Evolutionary conservation across 2,113 vertebrate genomes (phyloP), one percentile per base, ranked within the genome.

Genomic region (Poeciliopsis retropinna): DNA sequence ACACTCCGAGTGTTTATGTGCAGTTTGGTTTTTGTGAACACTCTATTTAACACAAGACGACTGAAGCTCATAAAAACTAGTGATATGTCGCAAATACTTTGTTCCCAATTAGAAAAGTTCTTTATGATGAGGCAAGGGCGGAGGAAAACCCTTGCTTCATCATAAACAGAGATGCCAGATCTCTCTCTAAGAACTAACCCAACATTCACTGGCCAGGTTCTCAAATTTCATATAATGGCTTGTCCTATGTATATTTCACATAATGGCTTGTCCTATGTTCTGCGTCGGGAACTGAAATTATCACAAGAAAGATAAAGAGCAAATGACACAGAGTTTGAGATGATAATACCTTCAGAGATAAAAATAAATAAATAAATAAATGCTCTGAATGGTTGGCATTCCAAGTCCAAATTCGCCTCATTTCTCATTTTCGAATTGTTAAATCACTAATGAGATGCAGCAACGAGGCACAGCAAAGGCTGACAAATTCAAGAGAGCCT

Each of bases 241-340:
- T 80, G 83, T 70, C 81, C 85, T 63, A 60, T 39, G 62, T 70
- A n/a, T n/a, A 64, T 86, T 86, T 81, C 87, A 60, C 10, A n/a
- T 83, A 83, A 89, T 73, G 70, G 85, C 76, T 80, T 80, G 83
- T 70, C 81, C 85, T 63, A 60, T 39, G 62, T 70, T 37, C 64
- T 31, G 70, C 0, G 73, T 83, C 84, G 90, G 89, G 81, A 86
- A 87, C 76, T 75, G 66, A 73, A 83, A 89, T 90, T 84, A 87
- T 80, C 79, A 66, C 74, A 60, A 76, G 70, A 85, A 84, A 83
- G 81, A 85, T 82, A 84, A 85, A 76, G 70, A 57, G 73, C 72
- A n/a, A 62, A 66, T 0, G 25, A 27, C 44, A 69, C 19, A 44
- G 73, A 75, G 22, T 78, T 72, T n/a, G 60, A 76, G 85, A 83